Percentiles rank a stretch among this genome's conserved stretches.
phyloP scores from a whole-genome alignment of 2,888 invertebrate species.

The Eristalinus sepulchralis region DNA sequence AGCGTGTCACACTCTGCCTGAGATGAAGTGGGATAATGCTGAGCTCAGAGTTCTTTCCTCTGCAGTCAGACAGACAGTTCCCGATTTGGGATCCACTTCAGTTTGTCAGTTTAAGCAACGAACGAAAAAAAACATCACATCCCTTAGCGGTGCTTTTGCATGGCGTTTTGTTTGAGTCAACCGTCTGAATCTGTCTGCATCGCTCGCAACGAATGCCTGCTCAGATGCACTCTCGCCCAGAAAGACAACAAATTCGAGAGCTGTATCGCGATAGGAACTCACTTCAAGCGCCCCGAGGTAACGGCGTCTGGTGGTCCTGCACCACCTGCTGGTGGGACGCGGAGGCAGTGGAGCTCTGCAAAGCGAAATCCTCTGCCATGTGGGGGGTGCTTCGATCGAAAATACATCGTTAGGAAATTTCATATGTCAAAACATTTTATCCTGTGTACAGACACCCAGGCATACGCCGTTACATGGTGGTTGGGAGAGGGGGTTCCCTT shows the following conservation, averaged over 20 bases:
- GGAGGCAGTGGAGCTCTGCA: conserved; percentile 20
- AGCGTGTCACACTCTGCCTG: conserved; percentile 7
- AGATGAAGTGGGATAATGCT: conserved; percentile 29
- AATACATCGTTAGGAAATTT: conserved; percentile 68
- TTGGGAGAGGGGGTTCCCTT: conserved; percentile 45
- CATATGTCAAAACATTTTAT: conserved; percentile 68
- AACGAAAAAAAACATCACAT: conserved; percentile 7
- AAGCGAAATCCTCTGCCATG: conserved; percentile 49
- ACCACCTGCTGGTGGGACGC: background rate
- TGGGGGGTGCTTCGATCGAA: conserved; percentile 27
- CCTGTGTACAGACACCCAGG: background rate
- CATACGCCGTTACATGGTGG: background rate
- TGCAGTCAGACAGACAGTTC: background rate
- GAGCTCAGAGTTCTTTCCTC: background rate
- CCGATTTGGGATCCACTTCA: background rate
- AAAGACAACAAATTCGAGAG: conserved; percentile 59
- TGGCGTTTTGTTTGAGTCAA: conserved; percentile 28
- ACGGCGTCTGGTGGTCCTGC: background rate
- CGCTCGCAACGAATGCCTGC: conserved; percentile 42
- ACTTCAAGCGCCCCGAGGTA: background rate
- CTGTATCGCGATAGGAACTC: conserved; percentile 18
- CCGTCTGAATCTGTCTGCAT: conserved; percentile 28
- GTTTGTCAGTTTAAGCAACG: background rate
- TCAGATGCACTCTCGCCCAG: conserved; percentile 45
- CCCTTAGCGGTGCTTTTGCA: conserved; percentile 17